Evolutionary conservation across 2,888 invertebrate species (phyloP), one percentile per base, ranked within the genome.

Genomic region (Molanna angustata): DNA sequence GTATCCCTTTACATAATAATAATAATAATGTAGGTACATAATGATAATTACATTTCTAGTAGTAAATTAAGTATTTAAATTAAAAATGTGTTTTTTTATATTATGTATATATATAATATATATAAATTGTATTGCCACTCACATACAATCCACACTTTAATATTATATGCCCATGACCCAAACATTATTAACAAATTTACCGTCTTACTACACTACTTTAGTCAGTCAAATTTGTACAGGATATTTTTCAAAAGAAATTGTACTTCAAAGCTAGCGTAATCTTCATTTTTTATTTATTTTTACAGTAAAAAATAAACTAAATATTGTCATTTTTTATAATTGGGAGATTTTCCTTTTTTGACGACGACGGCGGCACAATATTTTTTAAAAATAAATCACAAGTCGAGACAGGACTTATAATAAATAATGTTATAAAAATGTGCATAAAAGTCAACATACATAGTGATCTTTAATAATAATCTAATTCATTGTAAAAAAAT

Each of bases 51-150:
- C n/a, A n/a, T 52, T 52, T 49, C 57, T 57, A 57, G 52, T 42
- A 55, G 57, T 57, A 57, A 55, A 57, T 54, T 57, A 57, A 54
- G 54, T 57, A 54, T 47, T 57, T 56, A 47, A 57, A 50, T 50
- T 50, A 54, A 54, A 37, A 54, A 49, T 53, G 56, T 49, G 49
- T 48, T 49, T 54, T 43, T 47, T 43, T 43, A 39, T 21, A 17
- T n/a, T 27, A 27, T 27, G 27, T 27, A 27, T 27, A 11, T 27
- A 27, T 27, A 27, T 4, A 37, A 45, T 37, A 32, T 48, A 40
- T 33, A 18, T 52, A 31, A 39, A 27, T 52, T 16, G 22, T 17
- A 16, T 35, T 40, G 31, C 43, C 18, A n/a, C 20, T 22, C 14
- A 19, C 43, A 37, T 42, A 19, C 42, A 27, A 16, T n/a, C n/a